These are phyloP conservation scores for Garra rufa DNA, from an alignment of 2,113 vertebrate genomes.

Conservation along the genomic window DNA sequence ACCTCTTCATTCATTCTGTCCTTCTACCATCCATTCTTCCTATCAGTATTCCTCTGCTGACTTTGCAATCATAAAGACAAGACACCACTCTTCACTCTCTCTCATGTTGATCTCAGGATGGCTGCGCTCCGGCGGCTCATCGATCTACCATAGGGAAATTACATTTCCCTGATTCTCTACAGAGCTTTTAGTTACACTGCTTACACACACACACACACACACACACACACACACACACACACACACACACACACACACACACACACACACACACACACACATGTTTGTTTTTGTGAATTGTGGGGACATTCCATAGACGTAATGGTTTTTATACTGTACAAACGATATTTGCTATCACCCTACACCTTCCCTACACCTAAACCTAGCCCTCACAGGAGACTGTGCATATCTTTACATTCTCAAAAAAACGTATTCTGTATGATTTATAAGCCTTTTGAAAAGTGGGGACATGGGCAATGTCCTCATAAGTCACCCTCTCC, in stretches of 20 bases:
- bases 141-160: not conserved
- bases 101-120: not conserved
- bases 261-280: not conserved
- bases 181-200: slow-evolving; percentile 29
- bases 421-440: too few species aligned
- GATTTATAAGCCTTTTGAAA: too few species aligned
- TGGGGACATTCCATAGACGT: too few species aligned
- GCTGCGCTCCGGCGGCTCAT: not conserved
- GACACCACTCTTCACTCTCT: not conserved
- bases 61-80: not conserved
- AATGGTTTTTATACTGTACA: too few species aligned
- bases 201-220: not conserved
- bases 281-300: too few species aligned
- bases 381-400: too few species aligned
- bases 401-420: too few species aligned
- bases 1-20: not conserved
- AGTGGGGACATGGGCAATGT: too few species aligned
- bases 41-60: not conserved
- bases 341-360: too few species aligned
- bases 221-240: not conserved
- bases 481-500: too few species aligned
- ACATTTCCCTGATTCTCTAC: slow-evolving; percentile 9
- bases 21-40: not conserved
- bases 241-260: slow-evolving; percentile 2
- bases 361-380: too few species aligned